Conservation (phyloP, 2,888 invertebrate genomes). For the Scotopteryx bipunctaria region DNA sequence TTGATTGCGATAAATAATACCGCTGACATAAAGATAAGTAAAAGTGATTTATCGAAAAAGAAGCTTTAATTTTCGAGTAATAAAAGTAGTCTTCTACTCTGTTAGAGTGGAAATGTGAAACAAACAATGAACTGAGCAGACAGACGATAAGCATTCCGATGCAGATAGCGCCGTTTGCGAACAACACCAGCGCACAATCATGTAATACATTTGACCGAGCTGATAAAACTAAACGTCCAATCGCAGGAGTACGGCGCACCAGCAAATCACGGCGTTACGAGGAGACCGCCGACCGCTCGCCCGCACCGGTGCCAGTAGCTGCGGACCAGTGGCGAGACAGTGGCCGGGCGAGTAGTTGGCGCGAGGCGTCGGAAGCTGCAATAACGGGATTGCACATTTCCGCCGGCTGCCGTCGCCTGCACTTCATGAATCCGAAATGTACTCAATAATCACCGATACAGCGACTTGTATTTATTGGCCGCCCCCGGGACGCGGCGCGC, state of each 20-base stretch:
- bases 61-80: background rate
- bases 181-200: conserved; percentile 12
- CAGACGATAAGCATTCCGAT: conserved; percentile 5
- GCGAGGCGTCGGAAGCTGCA: conserved; percentile 39
- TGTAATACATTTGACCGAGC: conserved; percentile 9
- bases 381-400: conserved; percentile 56
- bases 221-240: conserved; percentile 16
- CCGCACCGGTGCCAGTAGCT: conserved; percentile 5
- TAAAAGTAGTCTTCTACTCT: background rate
- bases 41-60: too few relatives aligned
- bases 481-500: background rate
- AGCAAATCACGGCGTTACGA: conserved; percentile 17
- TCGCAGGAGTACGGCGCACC: conserved; percentile 11
- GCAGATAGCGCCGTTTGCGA: conserved; percentile 11
- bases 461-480: conserved; percentile 16
- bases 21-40: too few relatives aligned
- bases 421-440: conserved; percentile 31
- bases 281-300: background rate
- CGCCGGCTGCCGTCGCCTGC: conserved; percentile 28
- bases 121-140: background rate
- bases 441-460: conserved; percentile 24
- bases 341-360: conserved; percentile 4
- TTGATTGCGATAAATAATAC: background rate
- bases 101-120: background rate
- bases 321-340: too few relatives aligned